Evolutionary conservation across 2,113 vertebrate genomes (phyloP).

Genomic region (Otolemur garnettii): DNA sequence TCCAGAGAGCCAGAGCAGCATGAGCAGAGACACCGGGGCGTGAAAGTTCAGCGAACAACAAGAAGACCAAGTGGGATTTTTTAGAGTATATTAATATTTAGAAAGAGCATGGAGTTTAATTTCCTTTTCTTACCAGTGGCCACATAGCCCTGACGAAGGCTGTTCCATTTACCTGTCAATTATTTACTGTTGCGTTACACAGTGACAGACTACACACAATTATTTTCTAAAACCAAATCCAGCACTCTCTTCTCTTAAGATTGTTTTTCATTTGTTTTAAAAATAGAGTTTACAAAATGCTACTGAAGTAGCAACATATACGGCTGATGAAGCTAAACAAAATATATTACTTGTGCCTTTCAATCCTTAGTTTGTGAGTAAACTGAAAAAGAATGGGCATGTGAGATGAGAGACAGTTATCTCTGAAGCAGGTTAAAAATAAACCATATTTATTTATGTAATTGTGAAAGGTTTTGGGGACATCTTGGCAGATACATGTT

Average conservation of each 20-base stretch:
- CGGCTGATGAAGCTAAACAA: background rate
- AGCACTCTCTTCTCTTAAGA: background rate
- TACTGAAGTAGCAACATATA: background rate
- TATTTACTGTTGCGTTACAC: background rate
- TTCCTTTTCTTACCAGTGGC: background rate
- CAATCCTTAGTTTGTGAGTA: background rate
- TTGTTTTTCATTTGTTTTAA: background rate
- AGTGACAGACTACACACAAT: background rate
- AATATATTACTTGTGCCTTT: accelerated
- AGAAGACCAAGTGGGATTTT: background rate
- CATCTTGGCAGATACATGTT: background rate
- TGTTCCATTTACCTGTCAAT: background rate
- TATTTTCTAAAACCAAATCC: background rate
- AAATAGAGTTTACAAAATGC: background rate
- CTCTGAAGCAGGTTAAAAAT: background rate
- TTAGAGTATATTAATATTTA: background rate
- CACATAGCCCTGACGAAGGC: accelerated
- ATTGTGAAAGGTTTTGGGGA: background rate
- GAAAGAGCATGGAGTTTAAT: background rate
- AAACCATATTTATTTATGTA: background rate
- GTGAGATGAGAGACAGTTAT: background rate
- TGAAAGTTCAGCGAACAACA: background rate
- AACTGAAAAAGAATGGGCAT: too few relatives aligned
- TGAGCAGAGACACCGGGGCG: background rate
- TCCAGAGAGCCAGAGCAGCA: background rate